Conservation (phyloP, 2,113 vertebrate species). For the Platycercus adscitus region DNA sequence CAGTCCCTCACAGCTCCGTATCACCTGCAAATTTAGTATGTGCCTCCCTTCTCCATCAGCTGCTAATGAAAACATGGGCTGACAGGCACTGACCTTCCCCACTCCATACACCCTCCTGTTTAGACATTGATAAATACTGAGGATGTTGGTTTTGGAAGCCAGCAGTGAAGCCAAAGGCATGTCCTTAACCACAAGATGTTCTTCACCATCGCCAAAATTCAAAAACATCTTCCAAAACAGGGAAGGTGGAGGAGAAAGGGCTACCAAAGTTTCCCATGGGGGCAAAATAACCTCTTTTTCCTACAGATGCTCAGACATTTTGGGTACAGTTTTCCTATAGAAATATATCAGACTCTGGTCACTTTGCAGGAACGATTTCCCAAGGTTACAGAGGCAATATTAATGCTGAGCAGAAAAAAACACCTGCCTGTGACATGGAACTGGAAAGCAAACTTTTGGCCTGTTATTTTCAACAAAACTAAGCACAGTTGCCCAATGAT, state of each 20-base stretch:
- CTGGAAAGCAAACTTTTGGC: neutral
- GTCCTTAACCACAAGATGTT: neutral
- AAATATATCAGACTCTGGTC: neutral
- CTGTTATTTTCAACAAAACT: neutral
- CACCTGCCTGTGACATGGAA: neutral
- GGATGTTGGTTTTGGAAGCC: neutral
- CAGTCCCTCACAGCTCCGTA: neutral
- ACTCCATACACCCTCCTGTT: neutral
- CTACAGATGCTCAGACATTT: neutral
- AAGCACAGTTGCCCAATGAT: neutral
- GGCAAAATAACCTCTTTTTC: neutral
- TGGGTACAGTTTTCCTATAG: neutral
- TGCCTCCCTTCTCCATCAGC: neutral
- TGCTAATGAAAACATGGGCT: neutral
- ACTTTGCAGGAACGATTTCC: neutral
- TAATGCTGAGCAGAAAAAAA: neutral
- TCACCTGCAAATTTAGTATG: neutral
- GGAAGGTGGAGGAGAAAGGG: neutral
- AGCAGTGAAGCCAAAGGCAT: neutral
- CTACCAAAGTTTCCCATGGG: neutral
- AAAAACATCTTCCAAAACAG: neutral
- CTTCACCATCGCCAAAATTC: neutral
- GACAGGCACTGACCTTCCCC: neutral
- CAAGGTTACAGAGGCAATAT: neutral
- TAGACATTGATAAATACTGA: neutral